Evolutionary conservation across 2,113 vertebrate species (phyloP).

Genomic region (Poeciliopsis occidentalis): DNA sequence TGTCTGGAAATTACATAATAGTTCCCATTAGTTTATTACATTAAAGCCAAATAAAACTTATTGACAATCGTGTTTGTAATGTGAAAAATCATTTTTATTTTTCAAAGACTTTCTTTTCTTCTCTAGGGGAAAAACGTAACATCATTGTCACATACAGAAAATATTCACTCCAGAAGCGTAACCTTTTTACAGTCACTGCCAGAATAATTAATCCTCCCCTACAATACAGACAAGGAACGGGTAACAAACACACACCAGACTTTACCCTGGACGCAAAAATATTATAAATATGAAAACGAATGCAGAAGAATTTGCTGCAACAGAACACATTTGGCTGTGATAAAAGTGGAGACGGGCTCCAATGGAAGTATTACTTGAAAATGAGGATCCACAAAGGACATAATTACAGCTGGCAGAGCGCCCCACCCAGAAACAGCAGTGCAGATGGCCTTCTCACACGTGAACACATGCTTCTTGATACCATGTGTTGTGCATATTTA

Average conservation of each 20-base stretch:
- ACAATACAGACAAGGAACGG: slow-evolving; percentile 53
- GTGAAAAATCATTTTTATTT: background rate
- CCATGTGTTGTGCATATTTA: slow-evolving; percentile 33
- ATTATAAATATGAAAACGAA: slow-evolving; percentile 58
- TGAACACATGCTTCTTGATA: slow-evolving; percentile 44
- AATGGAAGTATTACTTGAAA: slow-evolving; percentile 68
- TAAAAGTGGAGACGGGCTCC: slow-evolving; percentile 32
- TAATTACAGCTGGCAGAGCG: slow-evolving; percentile 59
- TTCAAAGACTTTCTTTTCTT: slow-evolving; percentile 32
- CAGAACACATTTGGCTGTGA: slow-evolving; percentile 33
- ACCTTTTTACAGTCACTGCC: slow-evolving; percentile 32
- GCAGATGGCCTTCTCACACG: slow-evolving; percentile 70
- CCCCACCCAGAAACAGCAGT: slow-evolving; percentile 52
- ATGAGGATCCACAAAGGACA: slow-evolving; percentile 61
- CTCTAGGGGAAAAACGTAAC: slow-evolving; percentile 30
- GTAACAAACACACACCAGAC: slow-evolving; percentile 1
- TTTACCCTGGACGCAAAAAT: slow-evolving; percentile 22
- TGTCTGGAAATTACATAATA: no score
- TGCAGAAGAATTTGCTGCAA: slow-evolving; percentile 19
- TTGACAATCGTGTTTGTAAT: background rate
- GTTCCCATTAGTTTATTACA: background rate
- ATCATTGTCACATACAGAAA: slow-evolving; percentile 50
- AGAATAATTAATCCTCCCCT: slow-evolving; percentile 35
- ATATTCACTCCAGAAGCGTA: slow-evolving; percentile 35
- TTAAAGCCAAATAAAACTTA: background rate